Conservation (phyloP, 2,113 vertebrate species). For the Henicopernis longicauda region DNA sequence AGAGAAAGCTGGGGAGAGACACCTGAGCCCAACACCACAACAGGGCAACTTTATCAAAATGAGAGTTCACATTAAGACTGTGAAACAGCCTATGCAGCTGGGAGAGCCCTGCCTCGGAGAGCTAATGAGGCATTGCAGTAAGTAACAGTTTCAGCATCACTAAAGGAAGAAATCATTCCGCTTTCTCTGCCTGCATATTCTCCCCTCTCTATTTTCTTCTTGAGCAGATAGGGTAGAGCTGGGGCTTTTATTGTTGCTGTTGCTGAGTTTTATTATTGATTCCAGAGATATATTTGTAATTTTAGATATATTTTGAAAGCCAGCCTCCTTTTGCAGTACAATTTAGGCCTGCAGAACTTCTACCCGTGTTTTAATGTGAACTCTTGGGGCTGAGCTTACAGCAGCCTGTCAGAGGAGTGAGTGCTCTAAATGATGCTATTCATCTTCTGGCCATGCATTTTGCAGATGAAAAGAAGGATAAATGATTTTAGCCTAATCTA, state of each 20-base stretch:
- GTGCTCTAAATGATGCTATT: not conserved
- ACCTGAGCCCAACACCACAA: not conserved
- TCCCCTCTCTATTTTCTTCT: not conserved
- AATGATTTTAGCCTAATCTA: conserved; percentile 8
- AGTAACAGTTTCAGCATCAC: not conserved
- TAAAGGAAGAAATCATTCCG: not conserved
- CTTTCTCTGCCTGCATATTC: not conserved
- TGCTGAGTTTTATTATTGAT: not conserved
- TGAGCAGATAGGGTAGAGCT: not conserved
- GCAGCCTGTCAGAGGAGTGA: not conserved
- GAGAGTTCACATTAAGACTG: not conserved
- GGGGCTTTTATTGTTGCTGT: not conserved
- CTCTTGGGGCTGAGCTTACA: not conserved
- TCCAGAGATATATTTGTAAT: not conserved
- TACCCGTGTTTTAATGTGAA: not conserved
- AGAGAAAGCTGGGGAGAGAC: not conserved
- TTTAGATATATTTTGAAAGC: not conserved
- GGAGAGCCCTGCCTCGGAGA: not conserved
- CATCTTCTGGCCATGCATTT: not conserved
- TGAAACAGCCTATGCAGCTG: not conserved
- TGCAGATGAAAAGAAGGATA: not conserved
- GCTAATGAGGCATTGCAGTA: not conserved
- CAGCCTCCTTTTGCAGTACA: not conserved
- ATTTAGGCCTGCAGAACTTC: not conserved
- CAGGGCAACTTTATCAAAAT: not conserved